Percentiles rank a stretch among this genome's conserved stretches.
phyloP scores from a whole-genome alignment of 2,888 invertebrate genomes.

The Cyclophora punctaria region DNA sequence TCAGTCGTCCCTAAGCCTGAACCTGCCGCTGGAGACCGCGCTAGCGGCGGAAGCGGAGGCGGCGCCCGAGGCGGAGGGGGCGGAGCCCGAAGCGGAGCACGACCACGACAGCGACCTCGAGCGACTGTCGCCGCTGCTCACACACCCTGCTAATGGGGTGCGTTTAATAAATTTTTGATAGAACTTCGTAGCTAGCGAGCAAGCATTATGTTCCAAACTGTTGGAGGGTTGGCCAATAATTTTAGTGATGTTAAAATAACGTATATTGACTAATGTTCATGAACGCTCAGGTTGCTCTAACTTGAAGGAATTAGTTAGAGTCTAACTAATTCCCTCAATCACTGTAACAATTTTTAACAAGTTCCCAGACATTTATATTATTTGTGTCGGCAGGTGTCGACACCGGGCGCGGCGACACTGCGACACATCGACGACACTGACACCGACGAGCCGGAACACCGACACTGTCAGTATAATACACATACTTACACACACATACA shows the following conservation, averaged over 20 bases:
- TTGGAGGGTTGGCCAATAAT: no score
- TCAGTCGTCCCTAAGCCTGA: conserved; percentile 51
- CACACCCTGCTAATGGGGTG: conserved; percentile 46
- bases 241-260: no score
- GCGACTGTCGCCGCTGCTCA: conserved; percentile 84
- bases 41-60: conserved; percentile 21
- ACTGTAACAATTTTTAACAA: no score
- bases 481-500: conserved; percentile 1
- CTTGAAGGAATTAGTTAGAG: no score
- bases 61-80: conserved; percentile 7
- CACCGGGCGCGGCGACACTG: conserved; percentile 33
- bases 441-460: conserved; percentile 64
- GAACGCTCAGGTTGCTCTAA: no score
- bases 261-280: no score
- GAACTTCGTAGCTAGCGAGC: no score
- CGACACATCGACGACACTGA: conserved; percentile 77
- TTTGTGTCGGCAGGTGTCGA: conserved; percentile 15
- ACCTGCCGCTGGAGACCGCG: conserved; percentile 32
- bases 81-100: conserved; percentile 20
- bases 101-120: conserved; percentile 90
- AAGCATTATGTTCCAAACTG: no score
- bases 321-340: no score
- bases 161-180: conserved; percentile 4
- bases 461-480: conserved; percentile 44
- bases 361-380: no score